Percentiles rank a stretch among this genome's conserved stretches.
Evolutionary conservation across 2,113 vertebrate genomes (phyloP).

Genomic region (Callipepla squamata): DNA sequence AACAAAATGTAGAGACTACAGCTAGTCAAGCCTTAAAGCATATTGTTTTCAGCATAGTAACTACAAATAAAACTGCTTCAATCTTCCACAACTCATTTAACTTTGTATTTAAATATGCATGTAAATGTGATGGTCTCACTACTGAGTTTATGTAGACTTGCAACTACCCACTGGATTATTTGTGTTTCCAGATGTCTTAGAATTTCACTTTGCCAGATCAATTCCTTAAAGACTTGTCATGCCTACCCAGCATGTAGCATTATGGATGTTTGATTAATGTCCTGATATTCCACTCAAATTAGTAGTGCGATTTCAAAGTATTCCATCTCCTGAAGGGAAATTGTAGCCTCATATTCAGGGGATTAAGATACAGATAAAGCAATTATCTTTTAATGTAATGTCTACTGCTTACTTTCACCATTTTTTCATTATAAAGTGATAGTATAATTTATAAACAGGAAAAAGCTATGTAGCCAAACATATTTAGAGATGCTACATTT

Average conservation of each 20-base stretch:
- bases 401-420: neutral
- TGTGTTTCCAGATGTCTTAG: constrained; percentile 20
- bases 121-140: neutral
- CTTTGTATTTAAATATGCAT: neutral
- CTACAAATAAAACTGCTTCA: neutral
- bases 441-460: constrained; percentile 11
- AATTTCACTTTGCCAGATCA: neutral
- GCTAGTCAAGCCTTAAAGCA: neutral
- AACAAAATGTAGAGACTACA: neutral
- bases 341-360: constrained; percentile 22
- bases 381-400: constrained; percentile 57
- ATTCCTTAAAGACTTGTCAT: constrained; percentile 11
- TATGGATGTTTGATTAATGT: constrained; percentile 36
- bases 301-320: constrained; percentile 44
- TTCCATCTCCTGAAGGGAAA: constrained; percentile 47
- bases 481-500: neutral
- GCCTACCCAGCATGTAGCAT: neutral
- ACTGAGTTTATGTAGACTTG: neutral
- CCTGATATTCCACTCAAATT: constrained; percentile 50
- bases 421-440: constrained; percentile 36
- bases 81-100: constrained; percentile 16
- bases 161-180: neutral
- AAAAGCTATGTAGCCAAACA: neutral
- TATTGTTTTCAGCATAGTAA: neutral
- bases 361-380: constrained; percentile 37